Evolutionary conservation across 2,888 invertebrate genomes (phyloP).

Genomic region (Acleris cristana): DNA sequence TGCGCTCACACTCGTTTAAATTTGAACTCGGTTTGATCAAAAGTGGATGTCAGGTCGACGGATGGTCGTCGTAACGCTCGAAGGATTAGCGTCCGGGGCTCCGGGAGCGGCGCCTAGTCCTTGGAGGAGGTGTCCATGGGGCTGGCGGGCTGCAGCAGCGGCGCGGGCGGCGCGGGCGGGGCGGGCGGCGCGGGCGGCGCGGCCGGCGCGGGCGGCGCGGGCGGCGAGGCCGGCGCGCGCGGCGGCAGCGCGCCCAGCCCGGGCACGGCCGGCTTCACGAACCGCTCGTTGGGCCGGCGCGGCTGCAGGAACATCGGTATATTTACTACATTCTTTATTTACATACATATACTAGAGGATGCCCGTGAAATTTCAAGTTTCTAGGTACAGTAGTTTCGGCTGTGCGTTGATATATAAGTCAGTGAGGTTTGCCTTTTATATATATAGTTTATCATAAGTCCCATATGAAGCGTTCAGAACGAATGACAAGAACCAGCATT

Average conservation of each 20-base stretch:
- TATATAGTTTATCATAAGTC: no score
- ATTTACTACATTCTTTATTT: no score
- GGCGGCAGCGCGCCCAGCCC: conserved; percentile 79
- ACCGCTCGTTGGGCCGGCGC: conserved; percentile 90
- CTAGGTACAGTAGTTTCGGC: no score
- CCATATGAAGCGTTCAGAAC: no score
- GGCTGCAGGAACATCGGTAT: conserved; percentile 61
- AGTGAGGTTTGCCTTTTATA: no score
- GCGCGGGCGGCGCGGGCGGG: conserved; percentile 42
- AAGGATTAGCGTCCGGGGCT: neutral
- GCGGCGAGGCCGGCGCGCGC: conserved; percentile 57
- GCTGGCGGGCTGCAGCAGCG: conserved; percentile 85
- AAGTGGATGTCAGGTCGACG: neutral
- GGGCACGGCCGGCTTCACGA: conserved; percentile 94
- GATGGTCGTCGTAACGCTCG: neutral
- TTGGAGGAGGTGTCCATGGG: conserved; percentile 89
- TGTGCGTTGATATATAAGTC: no score
- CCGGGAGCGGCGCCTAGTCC: conserved; percentile 68
- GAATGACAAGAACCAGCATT: no score
- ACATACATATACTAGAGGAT: no score
- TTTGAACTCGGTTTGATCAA: neutral
- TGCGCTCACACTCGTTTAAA: no score
- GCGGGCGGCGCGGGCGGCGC: conserved; percentile 49
- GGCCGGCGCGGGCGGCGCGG: conserved; percentile 48
- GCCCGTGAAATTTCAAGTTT: no score